Evolutionary conservation across 2,797 vertebrate genomes (phyloP).

Genomic region (Lepus oiostolus): DNA sequence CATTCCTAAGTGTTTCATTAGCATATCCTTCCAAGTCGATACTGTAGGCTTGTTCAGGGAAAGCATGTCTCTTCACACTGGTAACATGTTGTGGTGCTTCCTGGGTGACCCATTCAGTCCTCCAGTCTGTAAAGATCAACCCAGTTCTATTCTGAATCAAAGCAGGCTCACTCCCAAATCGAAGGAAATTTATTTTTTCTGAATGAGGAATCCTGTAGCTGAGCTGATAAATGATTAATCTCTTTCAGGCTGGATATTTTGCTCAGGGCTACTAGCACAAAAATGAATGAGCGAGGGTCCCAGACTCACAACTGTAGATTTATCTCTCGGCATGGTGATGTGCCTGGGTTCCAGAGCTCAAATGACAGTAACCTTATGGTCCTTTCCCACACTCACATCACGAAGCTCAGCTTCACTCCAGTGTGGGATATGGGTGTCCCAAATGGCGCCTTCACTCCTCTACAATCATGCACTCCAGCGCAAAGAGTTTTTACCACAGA

Average conservation of each 20-base stretch:
- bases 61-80: neutral
- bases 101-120: slow-evolving; percentile 1
- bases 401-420: too few relatives aligned
- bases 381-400: neutral
- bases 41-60: neutral
- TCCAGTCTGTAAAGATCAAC: neutral
- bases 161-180: neutral
- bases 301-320: neutral
- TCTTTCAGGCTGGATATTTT: neutral
- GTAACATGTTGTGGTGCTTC: neutral
- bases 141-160: slow-evolving; percentile 38
- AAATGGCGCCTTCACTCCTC: too few relatives aligned
- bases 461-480: too few relatives aligned
- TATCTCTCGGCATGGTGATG: neutral
- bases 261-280: neutral
- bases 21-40: neutral
- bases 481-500: too few relatives aligned
- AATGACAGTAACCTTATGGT: neutral
- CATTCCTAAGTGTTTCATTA: neutral
- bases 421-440: too few relatives aligned
- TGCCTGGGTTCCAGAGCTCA: neutral
- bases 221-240: neutral
- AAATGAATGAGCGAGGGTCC: neutral
- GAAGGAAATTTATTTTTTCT: neutral
- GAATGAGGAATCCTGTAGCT: slow-evolving; percentile 4